Conservation (phyloP, 2,797 vertebrate species). For the Morelia viridis region DNA sequence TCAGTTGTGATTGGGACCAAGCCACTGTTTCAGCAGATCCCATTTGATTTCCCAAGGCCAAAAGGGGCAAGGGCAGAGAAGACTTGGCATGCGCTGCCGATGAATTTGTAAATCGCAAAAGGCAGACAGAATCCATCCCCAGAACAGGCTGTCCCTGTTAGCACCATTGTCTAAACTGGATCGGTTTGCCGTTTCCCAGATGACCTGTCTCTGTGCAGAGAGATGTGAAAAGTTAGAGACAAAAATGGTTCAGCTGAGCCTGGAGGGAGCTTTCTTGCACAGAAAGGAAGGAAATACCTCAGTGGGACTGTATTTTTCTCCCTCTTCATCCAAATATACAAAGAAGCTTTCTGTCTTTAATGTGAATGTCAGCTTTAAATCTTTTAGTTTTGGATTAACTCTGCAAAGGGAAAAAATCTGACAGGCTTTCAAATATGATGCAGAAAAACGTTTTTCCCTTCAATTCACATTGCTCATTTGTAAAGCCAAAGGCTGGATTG, state of each 20-base stretch:
- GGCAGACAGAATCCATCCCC: conserved; percentile 67
- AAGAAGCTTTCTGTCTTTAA: conserved; percentile 83
- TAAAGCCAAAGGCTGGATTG: conserved; percentile 77
- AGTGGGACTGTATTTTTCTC: conserved; percentile 79
- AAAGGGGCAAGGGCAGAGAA: conserved; percentile 47
- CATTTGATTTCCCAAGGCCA: conserved; percentile 75
- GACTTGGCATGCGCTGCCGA: conserved; percentile 72
- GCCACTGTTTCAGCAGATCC: conserved; percentile 75
- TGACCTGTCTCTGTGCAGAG: conserved; percentile 76
- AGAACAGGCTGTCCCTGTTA: conserved; percentile 76
- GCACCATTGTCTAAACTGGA: conserved; percentile 72
- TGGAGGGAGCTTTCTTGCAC: conserved; percentile 72
- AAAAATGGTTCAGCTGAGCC: conserved; percentile 77
- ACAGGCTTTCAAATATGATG: conserved; percentile 86
- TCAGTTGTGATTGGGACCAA: conserved; percentile 63
- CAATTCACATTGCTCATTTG: conserved; percentile 79
- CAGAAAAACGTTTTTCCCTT: conserved; percentile 73
- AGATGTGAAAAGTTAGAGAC: conserved; percentile 83
- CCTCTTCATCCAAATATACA: conserved; percentile 79
- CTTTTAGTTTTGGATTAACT: conserved; percentile 84
- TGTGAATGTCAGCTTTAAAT: conserved; percentile 82
- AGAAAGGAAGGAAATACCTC: conserved; percentile 85
- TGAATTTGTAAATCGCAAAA: conserved; percentile 73
- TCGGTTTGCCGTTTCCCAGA: conserved; percentile 76
- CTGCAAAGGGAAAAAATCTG: conserved; percentile 79